Evolutionary conservation across 2,113 vertebrate genomes (phyloP), one percentile per base, ranked within the genome.

Genomic region (Morone saxatilis): DNA sequence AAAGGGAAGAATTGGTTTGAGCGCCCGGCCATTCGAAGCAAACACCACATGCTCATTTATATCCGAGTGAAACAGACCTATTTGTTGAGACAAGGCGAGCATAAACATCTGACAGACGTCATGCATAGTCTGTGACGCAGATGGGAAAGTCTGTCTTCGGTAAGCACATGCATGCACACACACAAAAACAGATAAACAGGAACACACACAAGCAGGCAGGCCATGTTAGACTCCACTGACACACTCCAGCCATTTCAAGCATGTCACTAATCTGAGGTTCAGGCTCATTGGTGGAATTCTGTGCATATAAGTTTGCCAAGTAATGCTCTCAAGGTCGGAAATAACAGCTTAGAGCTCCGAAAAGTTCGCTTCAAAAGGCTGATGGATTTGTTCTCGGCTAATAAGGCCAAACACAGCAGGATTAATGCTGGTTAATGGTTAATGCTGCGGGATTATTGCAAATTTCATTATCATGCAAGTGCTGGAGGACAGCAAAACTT

Each of bases 81-180:
- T 88, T 88, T 88, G 86, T 77, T 78, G 80, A 82, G 71, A 87
- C 53, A 11, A 61, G 50, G 65, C 66, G 2, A 80, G 38, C 25
- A 40, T 67, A 84, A 85, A 82, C 81, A 78, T 79, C 57, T 75
- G 69, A 78, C 72, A 59, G 74, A 81, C 76, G 56, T 78, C 79
- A 85, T 4, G 56, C 50, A 13, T 69, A 76, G 78, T 17, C 78
- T 86, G 82, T 94, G 91, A 94, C 91, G 91, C 91, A 93, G 91
- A 85, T 78, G 47, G 69, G 73, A 71, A 88, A 83, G 83, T 83
- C 79, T 85, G 87, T 87, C 83, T 89, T 86, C 75, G 56, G 62
- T 54, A 11, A 79, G 82, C 68, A 75, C 19, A 38, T 22, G 48
- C 50, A 60, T 45, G 12, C 79, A 69, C 78, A 70, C 69, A 70